Evolutionary conservation across 2,797 vertebrate genomes (phyloP).

Genomic region (Tolypeutes matacus): DNA sequence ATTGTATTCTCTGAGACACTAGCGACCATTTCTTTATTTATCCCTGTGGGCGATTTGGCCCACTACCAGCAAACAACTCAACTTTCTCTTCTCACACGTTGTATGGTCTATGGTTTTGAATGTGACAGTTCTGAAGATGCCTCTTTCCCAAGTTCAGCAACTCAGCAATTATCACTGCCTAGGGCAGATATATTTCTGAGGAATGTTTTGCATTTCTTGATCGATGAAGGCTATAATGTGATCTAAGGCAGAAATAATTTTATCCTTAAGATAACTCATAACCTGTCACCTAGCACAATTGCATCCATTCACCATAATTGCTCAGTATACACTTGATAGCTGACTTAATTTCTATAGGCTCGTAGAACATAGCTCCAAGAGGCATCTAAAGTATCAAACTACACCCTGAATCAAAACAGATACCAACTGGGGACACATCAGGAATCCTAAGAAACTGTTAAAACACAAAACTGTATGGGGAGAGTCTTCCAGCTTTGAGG

Average conservation of each 20-base stretch:
- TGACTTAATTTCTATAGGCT: background rate
- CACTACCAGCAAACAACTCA: fast-evolving
- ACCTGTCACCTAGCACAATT: fast-evolving
- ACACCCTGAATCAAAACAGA: background rate
- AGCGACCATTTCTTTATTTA: background rate
- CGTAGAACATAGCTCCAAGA: fast-evolving
- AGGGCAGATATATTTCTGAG: background rate
- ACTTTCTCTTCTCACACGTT: background rate
- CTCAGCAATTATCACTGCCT: background rate
- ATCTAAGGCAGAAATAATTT: background rate
- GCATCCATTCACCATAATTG: too few relatives aligned
- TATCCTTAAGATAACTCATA: background rate
- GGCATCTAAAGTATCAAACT: fast-evolving
- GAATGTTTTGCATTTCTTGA: background rate
- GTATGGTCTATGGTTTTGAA: background rate
- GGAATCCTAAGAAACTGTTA: background rate
- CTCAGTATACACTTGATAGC: fast-evolving
- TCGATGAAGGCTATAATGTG: background rate
- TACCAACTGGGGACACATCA: fast-evolving
- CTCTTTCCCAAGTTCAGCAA: background rate
- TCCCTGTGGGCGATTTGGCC: background rate
- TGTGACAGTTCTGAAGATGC: background rate
- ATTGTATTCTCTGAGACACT: background rate
- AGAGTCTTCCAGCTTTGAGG: background rate
- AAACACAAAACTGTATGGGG: background rate